Base-by-base conservation (phyloP, 1,140 invertebrate genomes). In the Pogonomyrmex barbatus region DNA sequence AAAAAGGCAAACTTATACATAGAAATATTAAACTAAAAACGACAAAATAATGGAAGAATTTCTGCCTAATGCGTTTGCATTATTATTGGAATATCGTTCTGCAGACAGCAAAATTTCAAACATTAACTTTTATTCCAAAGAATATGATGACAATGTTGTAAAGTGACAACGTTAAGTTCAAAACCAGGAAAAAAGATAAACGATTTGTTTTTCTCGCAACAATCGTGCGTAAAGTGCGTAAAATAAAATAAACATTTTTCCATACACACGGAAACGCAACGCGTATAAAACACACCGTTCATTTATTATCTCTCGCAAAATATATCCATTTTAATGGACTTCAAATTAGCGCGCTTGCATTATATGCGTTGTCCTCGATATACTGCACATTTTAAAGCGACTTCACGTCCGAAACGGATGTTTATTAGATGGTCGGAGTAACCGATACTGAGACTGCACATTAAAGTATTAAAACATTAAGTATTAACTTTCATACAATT, bases 211-310 rank as follows among this genome's bases (percentile, higher is more conserved):
- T 68, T 60, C 39, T 36, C 39, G 39, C n/a, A 76, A 76, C 54
- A 76, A 76, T 76, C 54, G 39, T 60, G 73, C n/a, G n/a, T 60
- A 76, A 60, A 76, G 4, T 56, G 73, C 54, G 39, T 60, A 60
- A 76, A 76, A 56, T 56, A 76, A 76, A 76, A 56, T 56, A 76
- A 76, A 76, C 73, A 76, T 76, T 76, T 76, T 60, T 39, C 4
- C 54, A 42, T 56, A 60, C 36, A 24, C 8, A 75, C 54, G 10
- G 71, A 60, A 81, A 42, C 39, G 45, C 39, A 73, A 62, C 45
- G 12, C 54, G 33, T 70, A 54, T 52, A 58, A 54, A 71, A 71
- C 50, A 78, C 76, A 17, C 76, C 50, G 50, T 52, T 67, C 76
- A 67, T 56, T 81, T 56, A 56, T 81, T 70, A 71, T 56, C 65